Percentiles rank a stretch among this genome's conserved stretches.
Conservation (phyloP, 2,797 vertebrate species). For the Babyrousa celebensis region DNA sequence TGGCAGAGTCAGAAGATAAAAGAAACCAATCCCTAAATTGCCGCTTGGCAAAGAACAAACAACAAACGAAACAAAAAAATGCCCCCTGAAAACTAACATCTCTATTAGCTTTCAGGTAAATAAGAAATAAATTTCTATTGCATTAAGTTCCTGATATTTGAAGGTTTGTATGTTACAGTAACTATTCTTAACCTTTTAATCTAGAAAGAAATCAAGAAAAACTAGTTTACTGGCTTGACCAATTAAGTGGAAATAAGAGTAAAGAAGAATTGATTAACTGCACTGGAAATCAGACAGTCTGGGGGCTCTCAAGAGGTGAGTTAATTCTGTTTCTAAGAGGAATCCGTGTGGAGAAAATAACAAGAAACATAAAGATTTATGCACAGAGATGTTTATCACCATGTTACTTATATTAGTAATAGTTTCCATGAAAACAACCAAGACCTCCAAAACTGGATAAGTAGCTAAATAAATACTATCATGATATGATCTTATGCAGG, state of each 20-base stretch:
- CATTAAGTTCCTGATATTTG: background rate
- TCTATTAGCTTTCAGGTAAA: background rate
- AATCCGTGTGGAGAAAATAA: constrained; percentile 10
- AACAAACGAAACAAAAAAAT: background rate
- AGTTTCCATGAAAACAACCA: background rate
- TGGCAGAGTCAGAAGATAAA: background rate
- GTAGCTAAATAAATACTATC: background rate
- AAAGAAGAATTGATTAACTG: background rate
- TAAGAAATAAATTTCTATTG: background rate
- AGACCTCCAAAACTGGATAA: background rate
- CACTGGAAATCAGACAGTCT: background rate
- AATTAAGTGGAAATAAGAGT: background rate
- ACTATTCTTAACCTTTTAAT: background rate
- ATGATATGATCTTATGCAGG: background rate
- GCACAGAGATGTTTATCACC: background rate
- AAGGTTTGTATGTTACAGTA: background rate
- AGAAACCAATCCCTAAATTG: background rate
- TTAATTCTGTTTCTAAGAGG: constrained; percentile 12
- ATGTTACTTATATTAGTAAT: background rate
- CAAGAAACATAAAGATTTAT: background rate
- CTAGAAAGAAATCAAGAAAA: constrained; percentile 26
- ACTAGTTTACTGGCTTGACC: background rate
- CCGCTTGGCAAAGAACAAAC: background rate
- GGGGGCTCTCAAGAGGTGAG: background rate
- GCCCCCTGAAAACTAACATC: background rate